Evolutionary conservation across 2,888 invertebrate species (phyloP).

Genomic region (Amphipyra berbera): DNA sequence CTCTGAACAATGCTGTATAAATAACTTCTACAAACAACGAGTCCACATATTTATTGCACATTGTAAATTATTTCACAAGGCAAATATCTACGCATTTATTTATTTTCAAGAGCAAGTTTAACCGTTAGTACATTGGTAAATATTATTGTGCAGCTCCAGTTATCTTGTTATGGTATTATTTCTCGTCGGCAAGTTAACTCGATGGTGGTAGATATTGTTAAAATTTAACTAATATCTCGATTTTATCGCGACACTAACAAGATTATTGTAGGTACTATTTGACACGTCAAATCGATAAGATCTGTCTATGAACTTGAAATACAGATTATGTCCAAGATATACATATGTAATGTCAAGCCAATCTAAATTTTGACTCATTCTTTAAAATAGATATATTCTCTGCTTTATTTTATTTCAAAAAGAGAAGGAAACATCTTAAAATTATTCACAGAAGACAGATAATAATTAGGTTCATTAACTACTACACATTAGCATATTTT

Average conservation of each 20-base stretch:
- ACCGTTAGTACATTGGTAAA: conserved; percentile 20
- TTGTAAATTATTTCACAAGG: conserved; percentile 56
- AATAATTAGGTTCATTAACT: conserved; percentile 6
- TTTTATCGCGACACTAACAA: conserved; percentile 44
- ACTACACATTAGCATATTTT: conserved; percentile 1
- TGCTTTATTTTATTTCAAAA: too few relatives aligned
- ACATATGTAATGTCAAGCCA: conserved; percentile 3
- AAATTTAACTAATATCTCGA: conserved; percentile 20
- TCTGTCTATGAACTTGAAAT: conserved; percentile 65
- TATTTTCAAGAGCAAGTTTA: conserved; percentile 51
- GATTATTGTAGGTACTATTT: conserved; percentile 38
- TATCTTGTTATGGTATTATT: conserved; percentile 16
- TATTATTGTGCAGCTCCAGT: conserved; percentile 31
- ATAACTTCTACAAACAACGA: conserved; percentile 60
- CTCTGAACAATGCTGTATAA: conserved; percentile 59
- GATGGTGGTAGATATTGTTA: conserved; percentile 11
- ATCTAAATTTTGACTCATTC: conserved; percentile 4
- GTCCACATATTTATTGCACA: conserved; percentile 60
- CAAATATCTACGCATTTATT: conserved; percentile 48
- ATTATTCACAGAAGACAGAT: not conserved
- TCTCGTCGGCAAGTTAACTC: conserved; percentile 5
- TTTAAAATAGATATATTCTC: not conserved
- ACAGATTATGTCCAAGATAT: conserved; percentile 32
- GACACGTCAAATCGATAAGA: conserved; percentile 51
- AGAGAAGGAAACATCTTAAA: not conserved